Conservation (phyloP, 2,888 invertebrate species). For the Drosophila melanosoma region DNA sequence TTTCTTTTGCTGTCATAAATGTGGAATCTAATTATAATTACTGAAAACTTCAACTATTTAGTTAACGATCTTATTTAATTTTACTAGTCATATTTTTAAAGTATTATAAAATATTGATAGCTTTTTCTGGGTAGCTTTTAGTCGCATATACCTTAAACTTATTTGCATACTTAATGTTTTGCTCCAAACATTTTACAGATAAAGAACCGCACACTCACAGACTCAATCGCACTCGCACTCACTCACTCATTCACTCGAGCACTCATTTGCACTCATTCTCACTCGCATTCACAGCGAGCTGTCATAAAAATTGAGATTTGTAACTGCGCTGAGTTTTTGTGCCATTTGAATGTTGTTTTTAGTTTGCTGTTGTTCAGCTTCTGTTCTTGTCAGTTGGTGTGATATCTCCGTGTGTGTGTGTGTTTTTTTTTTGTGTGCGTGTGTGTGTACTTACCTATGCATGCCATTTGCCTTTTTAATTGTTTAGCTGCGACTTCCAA, state of each 20-base stretch:
- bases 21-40: background rate
- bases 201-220: slow-evolving; percentile 26
- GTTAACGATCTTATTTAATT: background rate
- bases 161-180: slow-evolving; percentile 13
- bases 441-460: slow-evolving; percentile 21
- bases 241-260: slow-evolving; percentile 1
- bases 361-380: slow-evolving; percentile 25
- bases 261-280: slow-evolving; percentile 4
- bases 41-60: background rate
- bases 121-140: background rate
- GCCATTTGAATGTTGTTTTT: slow-evolving; percentile 56
- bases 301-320: slow-evolving; percentile 75
- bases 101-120: background rate
- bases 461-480: slow-evolving; percentile 58
- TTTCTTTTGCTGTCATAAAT: background rate
- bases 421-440: slow-evolving; percentile 12
- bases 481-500: slow-evolving; percentile 41
- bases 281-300: slow-evolving; percentile 34
- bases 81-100: background rate
- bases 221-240: slow-evolving; percentile 1
- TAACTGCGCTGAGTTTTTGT: slow-evolving; percentile 59
- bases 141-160: slow-evolving; percentile 14
- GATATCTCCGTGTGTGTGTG: slow-evolving; percentile 1
- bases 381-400: slow-evolving; percentile 10
- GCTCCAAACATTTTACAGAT: slow-evolving; percentile 26